Conservation (phyloP, 2,113 vertebrate genomes). For the Otis tarda region DNA sequence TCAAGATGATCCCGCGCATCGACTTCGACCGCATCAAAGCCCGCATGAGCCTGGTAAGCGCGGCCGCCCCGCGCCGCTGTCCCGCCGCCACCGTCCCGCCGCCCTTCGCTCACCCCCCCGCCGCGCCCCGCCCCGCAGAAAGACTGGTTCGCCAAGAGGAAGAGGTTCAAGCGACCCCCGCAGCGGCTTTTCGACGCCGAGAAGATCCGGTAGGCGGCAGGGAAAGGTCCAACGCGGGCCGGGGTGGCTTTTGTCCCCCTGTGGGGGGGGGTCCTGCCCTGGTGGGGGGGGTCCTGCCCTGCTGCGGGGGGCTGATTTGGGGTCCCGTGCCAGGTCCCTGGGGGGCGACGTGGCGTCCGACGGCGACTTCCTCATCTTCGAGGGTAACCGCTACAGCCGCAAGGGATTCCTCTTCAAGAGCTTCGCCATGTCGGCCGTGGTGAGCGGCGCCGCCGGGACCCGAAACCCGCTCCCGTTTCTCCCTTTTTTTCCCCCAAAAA, state of each 20-base stretch:
- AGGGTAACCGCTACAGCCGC: conserved; percentile 94
- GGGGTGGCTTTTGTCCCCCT: no score
- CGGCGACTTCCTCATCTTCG: conserved; percentile 96
- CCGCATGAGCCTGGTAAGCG: conserved; percentile 89
- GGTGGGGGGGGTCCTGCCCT: no score
- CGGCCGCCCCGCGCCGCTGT: rapidly evolving
- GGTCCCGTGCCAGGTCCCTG: conserved; percentile 79
- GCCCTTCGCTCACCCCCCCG: background rate
- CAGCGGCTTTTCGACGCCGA: conserved; percentile 93
- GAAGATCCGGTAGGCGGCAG: conserved; percentile 85
- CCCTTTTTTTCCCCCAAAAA: background rate
- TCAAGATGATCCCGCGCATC: conserved; percentile 96
- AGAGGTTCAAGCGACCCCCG: conserved; percentile 91
- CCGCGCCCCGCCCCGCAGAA: conserved; percentile 73
- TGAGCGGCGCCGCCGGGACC: conserved; percentile 59
- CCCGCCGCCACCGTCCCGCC: rapidly evolving
- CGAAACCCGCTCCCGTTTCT: rapidly evolving
- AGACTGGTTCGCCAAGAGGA: conserved; percentile 94
- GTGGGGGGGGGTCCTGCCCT: no score
- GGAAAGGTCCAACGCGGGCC: no score
- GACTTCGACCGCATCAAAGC: conserved; percentile 96
- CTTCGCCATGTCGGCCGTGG: conserved; percentile 97
- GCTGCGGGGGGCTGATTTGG: background rate
- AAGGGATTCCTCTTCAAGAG: conserved; percentile 98
- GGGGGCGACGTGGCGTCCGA: conserved; percentile 93